A percentile compares a stretch with the other conserved stretches of the same genome.
These are phyloP conservation scores for Menura novaehollandiae DNA, from an alignment of 2,113 vertebrate species.

Conservation along the genomic window DNA sequence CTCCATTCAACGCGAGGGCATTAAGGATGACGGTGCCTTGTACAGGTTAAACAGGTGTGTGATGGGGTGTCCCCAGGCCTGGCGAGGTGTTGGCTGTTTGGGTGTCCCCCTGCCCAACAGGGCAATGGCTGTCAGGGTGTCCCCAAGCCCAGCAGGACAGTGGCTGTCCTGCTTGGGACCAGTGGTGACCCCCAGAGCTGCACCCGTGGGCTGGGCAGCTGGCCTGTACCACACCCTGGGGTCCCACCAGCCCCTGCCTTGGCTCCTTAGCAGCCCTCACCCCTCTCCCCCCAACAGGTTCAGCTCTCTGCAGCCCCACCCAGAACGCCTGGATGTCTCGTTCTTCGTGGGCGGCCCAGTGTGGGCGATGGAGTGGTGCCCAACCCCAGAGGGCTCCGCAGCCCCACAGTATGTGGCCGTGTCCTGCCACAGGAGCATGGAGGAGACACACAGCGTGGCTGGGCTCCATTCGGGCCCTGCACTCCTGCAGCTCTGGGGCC, in stretches of 20 bases:
- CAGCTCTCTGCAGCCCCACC: conserved; percentile 74
- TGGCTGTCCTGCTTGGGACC: not conserved
- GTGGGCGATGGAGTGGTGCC: conserved; percentile 96
- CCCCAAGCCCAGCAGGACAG: not conserved
- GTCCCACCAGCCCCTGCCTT: not conserved
- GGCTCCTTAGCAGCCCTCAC: not conserved
- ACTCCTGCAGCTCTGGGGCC: conserved; percentile 90
- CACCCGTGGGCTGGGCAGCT: not conserved
- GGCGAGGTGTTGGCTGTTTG: not conserved
- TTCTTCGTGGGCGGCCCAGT: conserved; percentile 89
- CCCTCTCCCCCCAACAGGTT: conserved; percentile 72
- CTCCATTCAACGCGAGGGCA: conserved; percentile 81
- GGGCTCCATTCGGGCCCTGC: conserved; percentile 67
- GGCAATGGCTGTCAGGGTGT: not conserved
- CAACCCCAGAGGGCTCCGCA: conserved; percentile 77
- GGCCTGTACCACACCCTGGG: fast-evolving
- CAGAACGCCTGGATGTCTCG: conserved; percentile 80
- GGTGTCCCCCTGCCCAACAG: not conserved
- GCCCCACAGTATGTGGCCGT: conserved; percentile 82
- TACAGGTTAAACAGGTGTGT: conserved; percentile 81
- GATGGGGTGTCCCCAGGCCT: fast-evolving
- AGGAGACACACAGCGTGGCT: conserved; percentile 77
- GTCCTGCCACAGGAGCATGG: conserved; percentile 86
- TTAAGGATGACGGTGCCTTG: conserved; percentile 66
- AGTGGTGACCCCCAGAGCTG: too few species aligned